These are phyloP conservation scores for Fregetta grallaria DNA, from an alignment of 2,113 vertebrate species.

Conservation along the genomic window DNA sequence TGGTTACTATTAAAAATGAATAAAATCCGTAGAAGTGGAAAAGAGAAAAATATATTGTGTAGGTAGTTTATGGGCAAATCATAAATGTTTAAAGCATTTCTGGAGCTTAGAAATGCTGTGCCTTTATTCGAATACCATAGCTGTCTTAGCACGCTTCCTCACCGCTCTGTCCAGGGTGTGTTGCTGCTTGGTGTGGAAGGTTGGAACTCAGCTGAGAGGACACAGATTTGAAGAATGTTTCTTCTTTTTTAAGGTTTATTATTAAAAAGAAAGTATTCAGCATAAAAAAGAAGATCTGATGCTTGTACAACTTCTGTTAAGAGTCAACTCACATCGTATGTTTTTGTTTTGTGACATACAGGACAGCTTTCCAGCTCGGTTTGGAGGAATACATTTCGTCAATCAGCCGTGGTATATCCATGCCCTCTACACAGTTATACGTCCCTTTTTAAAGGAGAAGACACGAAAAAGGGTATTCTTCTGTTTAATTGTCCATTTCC, in stretches of 20 bases:
- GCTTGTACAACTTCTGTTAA: background rate
- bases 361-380: slow-evolving; percentile 97
- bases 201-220: background rate
- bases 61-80: background rate
- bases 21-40: background rate
- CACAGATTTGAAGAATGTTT: background rate
- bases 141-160: background rate
- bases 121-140: background rate
- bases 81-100: background rate
- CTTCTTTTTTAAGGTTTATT: background rate
- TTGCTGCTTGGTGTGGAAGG: background rate
- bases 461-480: slow-evolving; percentile 93
- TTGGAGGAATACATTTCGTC: slow-evolving; percentile 98
- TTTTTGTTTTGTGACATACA: slow-evolving; percentile 59
- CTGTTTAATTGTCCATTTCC: background rate
- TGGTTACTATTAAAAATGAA: background rate
- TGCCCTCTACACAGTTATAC: slow-evolving; percentile 95
- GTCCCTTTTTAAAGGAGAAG: slow-evolving; percentile 98
- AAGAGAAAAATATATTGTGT: background rate
- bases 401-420: slow-evolving; percentile 99
- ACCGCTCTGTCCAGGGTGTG: background rate
- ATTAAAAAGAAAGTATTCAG: background rate
- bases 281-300: background rate
- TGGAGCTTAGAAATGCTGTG: background rate
- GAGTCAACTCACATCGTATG: background rate